phyloP scores from a whole-genome alignment of 2,888 invertebrate species.

The Tenthredo distinguenda region DNA sequence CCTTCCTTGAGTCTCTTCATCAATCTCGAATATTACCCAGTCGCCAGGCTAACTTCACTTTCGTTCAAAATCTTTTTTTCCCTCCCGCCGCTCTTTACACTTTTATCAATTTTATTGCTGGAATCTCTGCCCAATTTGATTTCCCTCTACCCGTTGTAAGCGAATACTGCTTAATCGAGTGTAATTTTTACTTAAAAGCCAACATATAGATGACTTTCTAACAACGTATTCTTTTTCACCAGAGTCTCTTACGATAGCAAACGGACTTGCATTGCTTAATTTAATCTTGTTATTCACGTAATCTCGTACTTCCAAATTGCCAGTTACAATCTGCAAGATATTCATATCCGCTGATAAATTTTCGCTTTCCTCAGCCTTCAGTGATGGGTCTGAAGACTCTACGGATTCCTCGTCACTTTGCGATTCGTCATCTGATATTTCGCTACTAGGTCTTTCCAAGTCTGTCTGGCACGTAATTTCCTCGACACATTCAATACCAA shows the following conservation, averaged over 20 bases:
- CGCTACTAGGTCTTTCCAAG: constrained; percentile 7
- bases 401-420: constrained; percentile 19
- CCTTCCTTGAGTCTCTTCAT: neutral
- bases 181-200: constrained; percentile 53
- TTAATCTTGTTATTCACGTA: constrained; percentile 42
- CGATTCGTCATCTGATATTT: constrained; percentile 23
- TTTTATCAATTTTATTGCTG: neutral
- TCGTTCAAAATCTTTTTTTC: constrained; percentile 37
- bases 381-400: constrained; percentile 10
- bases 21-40: constrained; percentile 53
- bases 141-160: constrained; percentile 37
- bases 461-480: constrained; percentile 27
- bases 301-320: constrained; percentile 47
- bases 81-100: neutral
- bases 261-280: constrained; percentile 45
- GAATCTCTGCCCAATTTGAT: constrained; percentile 18
- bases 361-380: neutral
- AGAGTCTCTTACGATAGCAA: constrained; percentile 50
- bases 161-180: constrained; percentile 43
- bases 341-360: constrained; percentile 25
- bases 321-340: constrained; percentile 21
- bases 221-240: constrained; percentile 44
- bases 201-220: constrained; percentile 54
- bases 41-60: constrained; percentile 51
- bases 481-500: constrained; percentile 10